Conservation (phyloP, 2,113 vertebrate genomes). For the Neogobius melanostomus region DNA sequence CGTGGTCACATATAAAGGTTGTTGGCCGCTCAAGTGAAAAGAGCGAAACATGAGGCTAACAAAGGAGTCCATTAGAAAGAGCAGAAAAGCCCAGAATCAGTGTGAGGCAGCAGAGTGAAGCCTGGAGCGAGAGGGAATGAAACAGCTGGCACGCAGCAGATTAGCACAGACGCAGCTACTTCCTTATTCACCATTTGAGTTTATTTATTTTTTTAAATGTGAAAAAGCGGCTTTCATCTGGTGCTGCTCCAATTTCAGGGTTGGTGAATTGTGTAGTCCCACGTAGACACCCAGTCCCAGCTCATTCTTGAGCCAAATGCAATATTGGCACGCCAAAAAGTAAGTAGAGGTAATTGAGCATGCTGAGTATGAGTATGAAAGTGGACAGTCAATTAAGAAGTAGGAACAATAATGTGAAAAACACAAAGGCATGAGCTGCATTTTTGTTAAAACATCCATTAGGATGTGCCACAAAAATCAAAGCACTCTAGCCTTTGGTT, state of each 20-base stretch:
- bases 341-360: constrained; percentile 10
- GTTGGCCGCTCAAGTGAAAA: constrained; percentile 13
- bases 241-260: not conserved
- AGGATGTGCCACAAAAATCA: not conserved
- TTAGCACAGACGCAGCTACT: constrained; percentile 26
- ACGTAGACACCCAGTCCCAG: constrained; percentile 8
- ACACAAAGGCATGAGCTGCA: not conserved
- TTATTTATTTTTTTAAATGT: constrained; percentile 33
- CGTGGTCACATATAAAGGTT: constrained; percentile 14
- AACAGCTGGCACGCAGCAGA: constrained; percentile 43
- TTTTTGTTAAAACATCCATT: not conserved
- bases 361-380: constrained; percentile 2
- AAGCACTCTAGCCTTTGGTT: not conserved
- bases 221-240: constrained; percentile 44
- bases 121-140: constrained; percentile 16
- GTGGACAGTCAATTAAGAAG: constrained; percentile 2
- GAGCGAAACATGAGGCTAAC: constrained; percentile 30
- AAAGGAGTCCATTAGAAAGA: constrained; percentile 35
- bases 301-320: constrained; percentile 22
- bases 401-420: constrained; percentile 15
- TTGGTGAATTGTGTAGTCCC: constrained; percentile 30
- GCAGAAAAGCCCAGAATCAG: constrained; percentile 34
- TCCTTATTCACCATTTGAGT: constrained; percentile 25
- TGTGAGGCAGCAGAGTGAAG: constrained; percentile 12
- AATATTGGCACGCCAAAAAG: constrained; percentile 29